These are phyloP conservation scores for Embiotoca jacksoni DNA, from an alignment of 2,113 vertebrate genomes.

Conservation along the genomic window DNA sequence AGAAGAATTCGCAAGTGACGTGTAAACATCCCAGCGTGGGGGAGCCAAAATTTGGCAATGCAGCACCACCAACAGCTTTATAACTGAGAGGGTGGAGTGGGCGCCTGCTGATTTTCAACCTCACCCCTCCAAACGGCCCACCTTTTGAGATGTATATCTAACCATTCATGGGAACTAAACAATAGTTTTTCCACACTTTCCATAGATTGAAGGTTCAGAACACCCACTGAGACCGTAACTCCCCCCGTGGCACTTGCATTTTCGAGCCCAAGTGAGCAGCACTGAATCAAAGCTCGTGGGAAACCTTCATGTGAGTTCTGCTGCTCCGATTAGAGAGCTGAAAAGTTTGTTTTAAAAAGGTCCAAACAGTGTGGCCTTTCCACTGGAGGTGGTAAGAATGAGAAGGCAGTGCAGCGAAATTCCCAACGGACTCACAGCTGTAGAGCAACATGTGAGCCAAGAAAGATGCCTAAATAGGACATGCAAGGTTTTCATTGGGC, in stretches of 20 bases:
- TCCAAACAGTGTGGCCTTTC: conserved; percentile 34
- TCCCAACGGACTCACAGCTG: conserved; percentile 25
- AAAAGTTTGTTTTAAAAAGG: conserved; percentile 29
- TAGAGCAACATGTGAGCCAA: conserved; percentile 40
- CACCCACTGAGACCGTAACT: conserved; percentile 51
- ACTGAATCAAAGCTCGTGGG: conserved; percentile 34
- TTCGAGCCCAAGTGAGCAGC: conserved; percentile 23
- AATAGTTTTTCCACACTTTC: conserved; percentile 41
- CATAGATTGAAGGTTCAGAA: conserved; percentile 16
- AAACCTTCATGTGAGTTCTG: conserved; percentile 35
- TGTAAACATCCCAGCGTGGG: conserved; percentile 17
- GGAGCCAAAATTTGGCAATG: conserved; percentile 10
- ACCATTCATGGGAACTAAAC: conserved; percentile 55
- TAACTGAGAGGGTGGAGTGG: neutral
- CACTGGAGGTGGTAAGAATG: conserved; percentile 49
- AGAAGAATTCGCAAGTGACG: conserved; percentile 4
- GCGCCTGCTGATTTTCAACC: conserved; percentile 13
- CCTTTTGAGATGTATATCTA: conserved; percentile 42
- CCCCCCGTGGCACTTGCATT: conserved; percentile 28
- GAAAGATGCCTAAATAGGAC: conserved; percentile 55
- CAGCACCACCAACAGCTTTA: conserved; percentile 5
- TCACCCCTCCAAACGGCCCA: conserved; percentile 9
- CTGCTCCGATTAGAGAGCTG: conserved; percentile 13
- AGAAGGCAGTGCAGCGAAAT: conserved; percentile 28
- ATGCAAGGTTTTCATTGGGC: conserved; percentile 35